Percentiles rank a stretch among this genome's conserved stretches.
Conservation (phyloP, 2,888 invertebrate genomes). For the Gisinianus flammeolus region DNA sequence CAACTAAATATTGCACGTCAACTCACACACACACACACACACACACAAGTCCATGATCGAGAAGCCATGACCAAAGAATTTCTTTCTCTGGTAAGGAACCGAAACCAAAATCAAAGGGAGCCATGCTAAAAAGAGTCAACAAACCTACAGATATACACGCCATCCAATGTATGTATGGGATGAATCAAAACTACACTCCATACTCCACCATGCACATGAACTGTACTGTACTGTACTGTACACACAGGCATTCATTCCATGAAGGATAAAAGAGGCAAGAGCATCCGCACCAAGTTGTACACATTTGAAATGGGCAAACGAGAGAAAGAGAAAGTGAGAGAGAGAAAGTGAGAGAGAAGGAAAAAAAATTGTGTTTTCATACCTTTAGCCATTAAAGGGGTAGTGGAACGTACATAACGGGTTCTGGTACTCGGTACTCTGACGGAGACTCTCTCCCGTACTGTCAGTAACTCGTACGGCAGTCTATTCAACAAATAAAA, state of each 20-base stretch:
- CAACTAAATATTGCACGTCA: constrained; percentile 10
- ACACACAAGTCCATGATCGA: not conserved
- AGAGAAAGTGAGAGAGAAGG: no score
- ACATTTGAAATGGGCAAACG: constrained; percentile 5
- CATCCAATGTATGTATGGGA: no score
- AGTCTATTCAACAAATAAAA: constrained; percentile 52
- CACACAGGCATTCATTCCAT: not conserved
- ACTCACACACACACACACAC: not conserved
- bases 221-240: not conserved
- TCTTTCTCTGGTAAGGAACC: not conserved
- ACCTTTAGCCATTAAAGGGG: constrained; percentile 45
- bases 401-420: not conserved
- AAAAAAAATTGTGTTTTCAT: no score
- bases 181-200: no score
- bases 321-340: constrained; percentile 33
- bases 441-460: not conserved
- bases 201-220: not conserved
- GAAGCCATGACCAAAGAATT: no score
- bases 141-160: not conserved
- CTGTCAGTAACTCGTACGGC: constrained; percentile 11
- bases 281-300: constrained; percentile 4
- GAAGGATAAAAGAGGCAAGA: not conserved
- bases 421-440: not conserved
- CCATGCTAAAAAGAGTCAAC: not conserved
- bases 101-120: not conserved